A percentile compares a stretch with the other conserved stretches of the same genome.
Conservation (phyloP, 2,888 invertebrate genomes). For the Belgica antarctica region DNA sequence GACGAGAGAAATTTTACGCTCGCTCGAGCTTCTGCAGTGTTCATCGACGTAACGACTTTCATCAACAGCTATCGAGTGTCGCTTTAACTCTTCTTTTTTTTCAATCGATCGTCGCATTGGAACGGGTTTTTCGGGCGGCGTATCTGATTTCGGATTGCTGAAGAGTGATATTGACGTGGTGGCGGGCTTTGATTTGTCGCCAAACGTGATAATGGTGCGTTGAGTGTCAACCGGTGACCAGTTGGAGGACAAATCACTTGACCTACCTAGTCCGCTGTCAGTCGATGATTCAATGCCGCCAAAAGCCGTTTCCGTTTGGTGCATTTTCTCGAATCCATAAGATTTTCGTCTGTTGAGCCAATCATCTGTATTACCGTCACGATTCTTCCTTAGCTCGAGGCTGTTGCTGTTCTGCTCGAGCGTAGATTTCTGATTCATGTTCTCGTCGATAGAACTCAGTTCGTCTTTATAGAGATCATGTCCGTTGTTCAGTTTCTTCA, state of each 20-base stretch:
- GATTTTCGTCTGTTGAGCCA: constrained; percentile 76
- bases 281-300: constrained; percentile 72
- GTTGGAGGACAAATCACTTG: constrained; percentile 62
- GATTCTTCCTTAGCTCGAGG: constrained; percentile 53
- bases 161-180: constrained; percentile 45
- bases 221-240: constrained; percentile 51
- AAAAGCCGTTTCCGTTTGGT: constrained; percentile 49
- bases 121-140: constrained; percentile 41
- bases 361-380: constrained; percentile 59
- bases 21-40: constrained; percentile 49
- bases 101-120: constrained; percentile 21
- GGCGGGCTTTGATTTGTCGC: constrained; percentile 46
- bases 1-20: constrained; percentile 50
- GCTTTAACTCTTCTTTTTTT: constrained; percentile 50
- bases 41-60: constrained; percentile 58
- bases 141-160: constrained; percentile 45
- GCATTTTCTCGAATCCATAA: constrained; percentile 68
- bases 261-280: constrained; percentile 73
- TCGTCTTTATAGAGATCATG: constrained; percentile 55
- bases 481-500: constrained; percentile 58
- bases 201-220: constrained; percentile 52
- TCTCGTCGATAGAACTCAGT: constrained; percentile 52
- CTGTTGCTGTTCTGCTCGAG: constrained; percentile 55
- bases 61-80: constrained; percentile 62
- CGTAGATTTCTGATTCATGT: constrained; percentile 55